A percentile compares a stretch with the other conserved stretches of the same genome.
Conservation (phyloP, 2,797 vertebrate species). For the Chelon auratus region DNA sequence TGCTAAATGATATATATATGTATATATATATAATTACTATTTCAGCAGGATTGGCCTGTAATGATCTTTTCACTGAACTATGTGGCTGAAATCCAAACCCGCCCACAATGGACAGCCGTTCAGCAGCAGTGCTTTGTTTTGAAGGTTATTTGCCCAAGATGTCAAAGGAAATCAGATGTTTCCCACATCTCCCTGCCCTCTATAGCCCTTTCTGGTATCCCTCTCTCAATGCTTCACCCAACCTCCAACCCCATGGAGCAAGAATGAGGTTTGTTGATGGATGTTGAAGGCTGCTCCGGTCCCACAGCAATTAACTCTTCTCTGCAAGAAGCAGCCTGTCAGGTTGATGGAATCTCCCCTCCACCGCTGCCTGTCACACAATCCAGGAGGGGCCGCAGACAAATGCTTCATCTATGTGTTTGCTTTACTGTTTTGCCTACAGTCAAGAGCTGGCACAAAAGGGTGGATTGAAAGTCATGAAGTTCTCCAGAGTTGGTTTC, state of each 20-base stretch:
- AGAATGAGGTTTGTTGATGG: constrained; percentile 80
- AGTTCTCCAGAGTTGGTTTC: constrained; percentile 35
- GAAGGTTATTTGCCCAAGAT: constrained; percentile 77
- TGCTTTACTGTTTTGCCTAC: constrained; percentile 78
- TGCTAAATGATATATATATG: constrained; percentile 11
- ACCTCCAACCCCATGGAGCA: constrained; percentile 74
- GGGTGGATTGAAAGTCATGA: constrained; percentile 41
- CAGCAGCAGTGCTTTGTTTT: constrained; percentile 68
- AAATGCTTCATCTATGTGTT: constrained; percentile 80
- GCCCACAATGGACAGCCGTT: constrained; percentile 45
- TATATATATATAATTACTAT: background rate
- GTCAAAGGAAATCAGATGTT: constrained; percentile 78
- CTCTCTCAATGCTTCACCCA: constrained; percentile 67
- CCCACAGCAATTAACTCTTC: constrained; percentile 87
- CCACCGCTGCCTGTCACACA: constrained; percentile 70
- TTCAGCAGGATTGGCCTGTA: constrained; percentile 17
- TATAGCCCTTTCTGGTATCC: constrained; percentile 61
- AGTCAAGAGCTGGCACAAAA: constrained; percentile 29
- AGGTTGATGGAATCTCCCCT: constrained; percentile 81
- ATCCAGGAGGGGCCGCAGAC: constrained; percentile 76
- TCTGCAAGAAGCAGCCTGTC: constrained; percentile 82
- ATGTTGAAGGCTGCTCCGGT: constrained; percentile 79
- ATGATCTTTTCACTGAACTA: constrained; percentile 8
- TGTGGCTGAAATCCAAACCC: constrained; percentile 22
- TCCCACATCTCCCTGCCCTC: constrained; percentile 75